Evolutionary conservation across 1,140 invertebrate species (phyloP), one percentile per base, ranked within the genome.

Genomic region (Homarus americanus): DNA sequence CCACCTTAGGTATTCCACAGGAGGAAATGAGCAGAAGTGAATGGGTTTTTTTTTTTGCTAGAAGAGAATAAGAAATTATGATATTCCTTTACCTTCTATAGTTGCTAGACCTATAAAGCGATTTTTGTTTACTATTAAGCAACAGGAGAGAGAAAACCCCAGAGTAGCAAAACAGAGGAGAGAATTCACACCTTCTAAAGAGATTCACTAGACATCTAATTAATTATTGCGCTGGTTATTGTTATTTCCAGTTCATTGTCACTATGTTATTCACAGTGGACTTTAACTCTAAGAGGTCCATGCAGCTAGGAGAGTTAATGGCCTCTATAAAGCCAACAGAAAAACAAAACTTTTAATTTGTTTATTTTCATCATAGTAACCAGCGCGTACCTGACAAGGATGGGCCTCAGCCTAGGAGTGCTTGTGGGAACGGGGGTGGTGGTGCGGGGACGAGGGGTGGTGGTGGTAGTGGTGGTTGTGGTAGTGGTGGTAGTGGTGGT

Each of bases 301-400:
- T 69, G 63, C 63, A 32, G 63, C 80, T 82, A 66, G 66, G 36
- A 2, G 24, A 34, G 80, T 63, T 82, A 82, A 36, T 38, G 63
- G 12, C 63, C 24, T 38, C 38, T 72, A 40, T 17, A 20, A 84
- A 66, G 63, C 82, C 63, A 17, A 15, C 44, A 28, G n/a, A 40
- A 66, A 20, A 7, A 83, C 15, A 53, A 66, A 28, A 32, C 36
- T 34, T 63, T 3, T 36, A 49, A 44, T 12, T 38, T 53, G 41
- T 72, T 85, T 40, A 44, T 58, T 44, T 28, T 80, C 58, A n/a
- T 75, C 41, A 24, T 80, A 34, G 44, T 84, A 84, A 90, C 88
- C 88, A 90, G 88, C 88, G 88, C 88, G 84, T 90, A 90, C 88
- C 88, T 90, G 79, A 83, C 88, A 66, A 82, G 88, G 32, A 90